Evolutionary conservation across 2,797 vertebrate genomes (phyloP).

Genomic region (Acropternis orthonyx): DNA sequence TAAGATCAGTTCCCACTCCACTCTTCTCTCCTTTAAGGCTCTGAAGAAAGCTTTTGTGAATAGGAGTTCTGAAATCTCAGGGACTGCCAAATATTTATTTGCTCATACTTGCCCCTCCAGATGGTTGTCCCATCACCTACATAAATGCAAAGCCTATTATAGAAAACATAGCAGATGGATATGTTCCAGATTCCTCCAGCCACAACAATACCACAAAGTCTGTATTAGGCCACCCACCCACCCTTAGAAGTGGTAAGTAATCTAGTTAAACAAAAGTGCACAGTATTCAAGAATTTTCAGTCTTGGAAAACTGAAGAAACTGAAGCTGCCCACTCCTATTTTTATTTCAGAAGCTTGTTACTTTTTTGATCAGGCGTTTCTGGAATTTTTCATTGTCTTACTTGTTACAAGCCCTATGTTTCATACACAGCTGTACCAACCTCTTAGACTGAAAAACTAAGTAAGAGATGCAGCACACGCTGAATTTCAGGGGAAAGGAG

Average conservation of each 20-base stretch:
- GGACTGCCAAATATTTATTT: neutral
- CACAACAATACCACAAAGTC: neutral
- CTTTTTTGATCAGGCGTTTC: neutral
- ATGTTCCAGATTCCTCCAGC: neutral
- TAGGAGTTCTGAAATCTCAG: neutral
- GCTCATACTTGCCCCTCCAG: neutral
- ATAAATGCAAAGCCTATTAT: neutral
- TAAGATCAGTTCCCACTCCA: neutral
- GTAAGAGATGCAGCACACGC: neutral
- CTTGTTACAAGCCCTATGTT: neutral
- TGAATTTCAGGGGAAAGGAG: neutral
- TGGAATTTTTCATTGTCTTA: neutral
- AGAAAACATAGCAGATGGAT: neutral
- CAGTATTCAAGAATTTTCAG: neutral
- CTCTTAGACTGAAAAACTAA: neutral
- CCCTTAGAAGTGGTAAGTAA: neutral
- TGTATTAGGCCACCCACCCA: neutral
- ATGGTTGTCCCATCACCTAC: neutral
- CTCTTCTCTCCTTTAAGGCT: neutral
- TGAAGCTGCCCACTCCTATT: neutral
- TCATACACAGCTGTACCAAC: neutral
- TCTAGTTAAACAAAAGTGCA: neutral
- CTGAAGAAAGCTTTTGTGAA: neutral
- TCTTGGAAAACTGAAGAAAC: neutral
- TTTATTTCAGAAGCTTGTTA: neutral